Evolutionary conservation across 2,888 invertebrate genomes (phyloP).

Genomic region (Lucinisca nassula): DNA sequence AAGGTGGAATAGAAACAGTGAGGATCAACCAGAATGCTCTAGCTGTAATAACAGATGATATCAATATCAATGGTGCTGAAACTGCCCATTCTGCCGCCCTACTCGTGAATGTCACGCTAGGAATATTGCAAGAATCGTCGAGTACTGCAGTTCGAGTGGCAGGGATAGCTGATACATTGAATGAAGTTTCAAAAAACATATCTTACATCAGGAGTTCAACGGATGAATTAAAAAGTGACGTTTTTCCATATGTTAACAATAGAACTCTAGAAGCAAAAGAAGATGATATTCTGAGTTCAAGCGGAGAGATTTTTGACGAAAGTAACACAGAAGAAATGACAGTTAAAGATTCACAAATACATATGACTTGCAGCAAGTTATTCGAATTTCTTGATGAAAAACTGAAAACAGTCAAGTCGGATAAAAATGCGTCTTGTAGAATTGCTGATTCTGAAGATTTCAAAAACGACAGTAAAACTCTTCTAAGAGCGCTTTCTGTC

Average conservation of each 20-base stretch:
- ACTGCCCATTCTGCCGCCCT: constrained; percentile 2
- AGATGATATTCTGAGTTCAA: not conserved
- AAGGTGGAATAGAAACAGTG: constrained; percentile 18
- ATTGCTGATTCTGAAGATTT: constrained; percentile 45
- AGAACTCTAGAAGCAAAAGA: constrained; percentile 23
- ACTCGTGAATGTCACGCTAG: constrained; percentile 8
- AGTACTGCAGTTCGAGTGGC: not conserved
- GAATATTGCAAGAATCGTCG: not conserved
- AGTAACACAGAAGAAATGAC: constrained; percentile 32
- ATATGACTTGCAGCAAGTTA: constrained; percentile 56
- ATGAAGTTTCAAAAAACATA: constrained; percentile 25
- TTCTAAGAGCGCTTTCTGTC: constrained; percentile 72
- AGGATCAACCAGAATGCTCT: constrained; percentile 26
- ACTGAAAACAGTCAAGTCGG: constrained; percentile 47
- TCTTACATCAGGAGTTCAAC: constrained; percentile 33
- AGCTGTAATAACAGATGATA: constrained; percentile 39
- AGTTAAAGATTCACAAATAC: constrained; percentile 13
- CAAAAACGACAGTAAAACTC: constrained; percentile 61
- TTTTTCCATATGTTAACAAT: constrained; percentile 29
- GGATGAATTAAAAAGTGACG: constrained; percentile 41
- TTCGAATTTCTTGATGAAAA: constrained; percentile 59
- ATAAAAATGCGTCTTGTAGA: constrained; percentile 31
- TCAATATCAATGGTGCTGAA: constrained; percentile 31
- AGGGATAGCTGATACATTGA: constrained; percentile 3
- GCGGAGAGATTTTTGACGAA: constrained; percentile 19